Evolutionary conservation across 2,888 invertebrate species (phyloP).

Genomic region (Amphipyra tragopoginis): DNA sequence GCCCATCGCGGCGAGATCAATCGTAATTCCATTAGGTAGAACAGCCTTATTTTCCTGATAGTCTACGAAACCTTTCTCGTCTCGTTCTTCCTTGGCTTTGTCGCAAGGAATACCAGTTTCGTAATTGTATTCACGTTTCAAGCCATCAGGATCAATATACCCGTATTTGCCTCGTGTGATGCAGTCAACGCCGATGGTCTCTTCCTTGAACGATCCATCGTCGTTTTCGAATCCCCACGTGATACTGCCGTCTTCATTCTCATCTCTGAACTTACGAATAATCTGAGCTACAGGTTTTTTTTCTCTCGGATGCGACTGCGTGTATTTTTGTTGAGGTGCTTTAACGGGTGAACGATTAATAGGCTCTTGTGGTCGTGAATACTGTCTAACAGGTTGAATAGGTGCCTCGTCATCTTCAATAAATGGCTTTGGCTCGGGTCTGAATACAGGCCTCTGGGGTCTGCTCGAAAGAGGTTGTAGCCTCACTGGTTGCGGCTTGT

Average conservation of each 20-base stretch:
- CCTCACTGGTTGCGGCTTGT: constrained; percentile 82
- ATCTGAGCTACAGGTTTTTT: constrained; percentile 94
- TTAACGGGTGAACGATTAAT: constrained; percentile 79
- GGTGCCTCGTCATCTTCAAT: constrained; percentile 83
- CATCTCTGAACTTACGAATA: constrained; percentile 93
- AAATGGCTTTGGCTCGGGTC: constrained; percentile 85
- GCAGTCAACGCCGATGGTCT: constrained; percentile 94
- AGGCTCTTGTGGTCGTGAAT: constrained; percentile 82
- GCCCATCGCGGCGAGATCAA: constrained; percentile 92
- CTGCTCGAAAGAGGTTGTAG: constrained; percentile 85
- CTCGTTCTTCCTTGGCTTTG: constrained; percentile 87
- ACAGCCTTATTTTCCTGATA: constrained; percentile 93
- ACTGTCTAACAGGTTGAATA: constrained; percentile 85
- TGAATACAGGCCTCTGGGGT: constrained; percentile 87
- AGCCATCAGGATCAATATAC: constrained; percentile 95
- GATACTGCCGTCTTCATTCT: constrained; percentile 95
- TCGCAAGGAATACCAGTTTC: constrained; percentile 94
- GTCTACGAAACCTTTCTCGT: constrained; percentile 92
- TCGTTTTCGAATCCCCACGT: constrained; percentile 97
- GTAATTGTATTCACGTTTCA: constrained; percentile 95
- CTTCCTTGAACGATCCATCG: constrained; percentile 96
- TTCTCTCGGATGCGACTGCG: constrained; percentile 80
- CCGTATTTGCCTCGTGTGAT: constrained; percentile 95
- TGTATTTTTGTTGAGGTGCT: constrained; percentile 82
- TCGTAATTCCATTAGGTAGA: constrained; percentile 92